Evolutionary conservation across 2,888 invertebrate genomes (phyloP).

Genomic region (Sarcophaga rosellei): DNA sequence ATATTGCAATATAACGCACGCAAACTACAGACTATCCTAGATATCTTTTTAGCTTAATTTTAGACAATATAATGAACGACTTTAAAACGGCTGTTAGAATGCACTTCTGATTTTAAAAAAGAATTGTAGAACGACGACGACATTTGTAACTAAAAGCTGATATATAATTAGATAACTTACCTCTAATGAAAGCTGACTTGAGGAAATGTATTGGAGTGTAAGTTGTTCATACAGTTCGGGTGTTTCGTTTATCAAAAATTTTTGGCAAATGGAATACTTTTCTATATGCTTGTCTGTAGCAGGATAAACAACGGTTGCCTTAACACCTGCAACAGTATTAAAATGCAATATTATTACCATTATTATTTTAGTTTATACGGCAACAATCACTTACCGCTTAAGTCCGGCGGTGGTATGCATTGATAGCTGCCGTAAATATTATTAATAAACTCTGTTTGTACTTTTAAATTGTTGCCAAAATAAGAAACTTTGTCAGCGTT

Average conservation of each 20-base stretch:
- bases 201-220: conserved; percentile 89
- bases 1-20: too few relatives aligned
- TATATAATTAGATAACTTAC: conserved; percentile 81
- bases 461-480: conserved; percentile 84
- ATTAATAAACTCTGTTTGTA: conserved; percentile 88
- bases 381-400: conserved; percentile 83
- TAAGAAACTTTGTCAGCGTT: conserved; percentile 76
- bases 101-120: neutral
- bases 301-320: conserved; percentile 94
- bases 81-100: too few relatives aligned
- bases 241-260: conserved; percentile 92
- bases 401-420: conserved; percentile 84
- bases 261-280: conserved; percentile 90
- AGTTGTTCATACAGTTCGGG: conserved; percentile 89
- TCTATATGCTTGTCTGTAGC: conserved; percentile 95
- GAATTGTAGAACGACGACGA: conserved; percentile 48
- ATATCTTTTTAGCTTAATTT: too few relatives aligned
- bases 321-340: conserved; percentile 85
- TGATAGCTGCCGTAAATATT: conserved; percentile 93
- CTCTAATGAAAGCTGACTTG: conserved; percentile 89
- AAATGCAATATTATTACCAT: neutral
- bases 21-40: too few relatives aligned
- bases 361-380: neutral
- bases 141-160: conserved; percentile 4
- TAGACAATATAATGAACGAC: too few relatives aligned